These are phyloP conservation scores for Biston stratarius DNA, from an alignment of 2,888 invertebrate genomes.

Conservation along the genomic window DNA sequence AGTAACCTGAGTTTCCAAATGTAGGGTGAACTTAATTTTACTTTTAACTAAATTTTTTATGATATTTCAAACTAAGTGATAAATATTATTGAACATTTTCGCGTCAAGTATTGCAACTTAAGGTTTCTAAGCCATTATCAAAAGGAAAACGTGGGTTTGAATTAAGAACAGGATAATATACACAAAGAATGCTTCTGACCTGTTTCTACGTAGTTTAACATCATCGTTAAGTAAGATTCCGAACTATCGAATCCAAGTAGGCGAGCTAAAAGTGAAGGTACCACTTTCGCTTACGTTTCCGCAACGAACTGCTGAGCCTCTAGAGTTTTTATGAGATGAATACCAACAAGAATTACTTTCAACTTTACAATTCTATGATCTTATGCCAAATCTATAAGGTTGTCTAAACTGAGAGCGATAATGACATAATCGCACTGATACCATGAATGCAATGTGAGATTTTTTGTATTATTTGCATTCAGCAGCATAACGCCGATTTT, in stretches of 20 bases:
- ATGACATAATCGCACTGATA: neutral
- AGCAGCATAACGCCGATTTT: neutral
- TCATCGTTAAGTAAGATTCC: conserved; percentile 7
- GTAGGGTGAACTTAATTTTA: no score
- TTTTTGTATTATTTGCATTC: neutral
- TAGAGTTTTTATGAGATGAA: conserved; percentile 50
- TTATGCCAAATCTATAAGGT: neutral
- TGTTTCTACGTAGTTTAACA: conserved; percentile 4
- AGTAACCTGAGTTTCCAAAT: no score
- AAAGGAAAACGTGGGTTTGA: neutral
- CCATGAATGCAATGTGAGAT: no score
- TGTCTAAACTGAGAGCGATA: neutral
- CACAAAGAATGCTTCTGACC: neutral
- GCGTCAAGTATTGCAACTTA: no score
- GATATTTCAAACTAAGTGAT: no score
- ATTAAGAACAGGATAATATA: conserved; percentile 5
- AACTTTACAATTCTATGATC: conserved; percentile 36
- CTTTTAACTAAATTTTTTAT: no score
- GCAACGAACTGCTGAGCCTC: conserved; percentile 42
- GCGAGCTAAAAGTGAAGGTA: conserved; percentile 72
- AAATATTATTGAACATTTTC: no score
- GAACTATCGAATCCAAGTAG: conserved; percentile 39
- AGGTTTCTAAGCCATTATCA: neutral
- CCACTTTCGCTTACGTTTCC: conserved; percentile 68
- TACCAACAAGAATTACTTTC: conserved; percentile 56